A percentile compares a stretch with the other conserved stretches of the same genome.
Conservation (phyloP, 2,797 vertebrate species). For the Threskiornis aethiopicus region DNA sequence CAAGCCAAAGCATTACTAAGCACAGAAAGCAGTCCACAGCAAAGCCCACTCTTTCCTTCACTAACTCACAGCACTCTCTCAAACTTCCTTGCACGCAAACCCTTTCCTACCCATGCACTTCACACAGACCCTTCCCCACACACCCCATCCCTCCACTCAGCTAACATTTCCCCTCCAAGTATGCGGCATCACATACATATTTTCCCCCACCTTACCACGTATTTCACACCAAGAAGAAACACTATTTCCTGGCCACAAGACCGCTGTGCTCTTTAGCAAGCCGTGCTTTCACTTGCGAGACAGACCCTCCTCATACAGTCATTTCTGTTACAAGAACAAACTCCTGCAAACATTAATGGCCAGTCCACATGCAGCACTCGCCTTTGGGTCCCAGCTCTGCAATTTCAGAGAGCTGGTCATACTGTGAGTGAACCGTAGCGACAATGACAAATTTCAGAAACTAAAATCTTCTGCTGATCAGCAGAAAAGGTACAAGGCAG, state of each 20-base stretch:
- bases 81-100: background rate
- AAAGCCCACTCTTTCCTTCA: background rate
- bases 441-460: background rate
- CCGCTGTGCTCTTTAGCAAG: background rate
- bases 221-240: background rate
- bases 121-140: background rate
- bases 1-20: background rate
- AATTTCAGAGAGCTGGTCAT: background rate
- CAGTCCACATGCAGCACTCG: background rate
- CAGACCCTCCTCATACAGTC: background rate
- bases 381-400: background rate
- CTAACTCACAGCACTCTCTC: background rate
- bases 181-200: background rate
- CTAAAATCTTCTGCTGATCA: background rate
- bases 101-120: background rate
- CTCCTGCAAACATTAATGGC: background rate
- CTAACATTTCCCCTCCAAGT: background rate
- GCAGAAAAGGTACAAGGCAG: background rate
- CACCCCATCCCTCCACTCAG: background rate
- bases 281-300: background rate
- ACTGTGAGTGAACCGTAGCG: background rate
- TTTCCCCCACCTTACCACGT: background rate
- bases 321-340: background rate
- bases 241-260: slow-evolving; percentile 19
- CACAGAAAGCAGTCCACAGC: background rate